phyloP scores from a whole-genome alignment of 2,113 vertebrate genomes.

The Oxygymnocypris stewartii region DNA sequence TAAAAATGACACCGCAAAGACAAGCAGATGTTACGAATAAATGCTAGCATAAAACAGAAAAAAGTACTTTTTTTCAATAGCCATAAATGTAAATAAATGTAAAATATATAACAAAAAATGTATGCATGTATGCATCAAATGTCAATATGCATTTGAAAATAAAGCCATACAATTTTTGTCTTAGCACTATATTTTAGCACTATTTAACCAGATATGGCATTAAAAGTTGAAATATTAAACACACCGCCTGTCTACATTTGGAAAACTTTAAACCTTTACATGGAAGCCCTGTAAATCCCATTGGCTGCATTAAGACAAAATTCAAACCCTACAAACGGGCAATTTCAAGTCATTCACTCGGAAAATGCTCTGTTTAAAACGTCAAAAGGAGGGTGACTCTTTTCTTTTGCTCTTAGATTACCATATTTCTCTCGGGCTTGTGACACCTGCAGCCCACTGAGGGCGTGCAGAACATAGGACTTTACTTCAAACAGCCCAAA shows the following conservation, averaged over 20 bases:
- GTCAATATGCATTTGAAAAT: no score
- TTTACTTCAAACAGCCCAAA: conserved; percentile 62
- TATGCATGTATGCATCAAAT: no score
- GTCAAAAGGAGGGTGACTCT: conserved; percentile 54
- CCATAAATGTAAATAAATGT: no score
- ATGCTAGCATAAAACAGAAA: neutral
- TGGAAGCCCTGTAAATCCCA: conserved; percentile 48
- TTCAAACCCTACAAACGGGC: conserved; percentile 51
- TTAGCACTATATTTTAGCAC: no score
- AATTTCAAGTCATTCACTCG: conserved; percentile 60
- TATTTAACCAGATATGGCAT: neutral
- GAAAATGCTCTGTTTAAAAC: conserved; percentile 56
- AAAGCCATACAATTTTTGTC: no score
- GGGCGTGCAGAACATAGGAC: conserved; percentile 53
- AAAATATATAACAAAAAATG: no score
- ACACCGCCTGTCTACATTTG: conserved; percentile 40
- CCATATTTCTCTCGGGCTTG: conserved; percentile 52
- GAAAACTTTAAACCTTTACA: conserved; percentile 42
- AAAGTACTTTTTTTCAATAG: no score
- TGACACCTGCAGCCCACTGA: conserved; percentile 63
- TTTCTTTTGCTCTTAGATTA: conserved; percentile 52
- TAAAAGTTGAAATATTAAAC: conserved; percentile 8
- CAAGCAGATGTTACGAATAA: neutral
- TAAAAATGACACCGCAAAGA: neutral
- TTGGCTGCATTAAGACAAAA: conserved; percentile 55